A percentile compares a stretch with the other conserved stretches of the same genome.
Evolutionary conservation across 1,140 invertebrate species (phyloP).

Genomic region (Aphelinus atriplicis): DNA sequence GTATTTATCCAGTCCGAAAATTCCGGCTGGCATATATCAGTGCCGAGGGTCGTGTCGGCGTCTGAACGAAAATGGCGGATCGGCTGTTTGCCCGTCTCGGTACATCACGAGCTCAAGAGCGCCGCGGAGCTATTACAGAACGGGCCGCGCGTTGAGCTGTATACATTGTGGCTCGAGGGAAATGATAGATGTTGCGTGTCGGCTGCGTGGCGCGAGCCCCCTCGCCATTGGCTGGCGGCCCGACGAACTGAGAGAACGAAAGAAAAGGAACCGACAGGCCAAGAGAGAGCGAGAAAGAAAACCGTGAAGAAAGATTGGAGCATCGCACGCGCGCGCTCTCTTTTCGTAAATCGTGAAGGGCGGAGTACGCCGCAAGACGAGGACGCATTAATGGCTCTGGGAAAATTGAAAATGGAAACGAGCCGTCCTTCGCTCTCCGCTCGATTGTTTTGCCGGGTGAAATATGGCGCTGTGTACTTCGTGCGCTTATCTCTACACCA

Average conservation of each 20-base stretch:
- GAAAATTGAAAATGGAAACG: conserved; percentile 63
- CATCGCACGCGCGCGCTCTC: conserved; percentile 29
- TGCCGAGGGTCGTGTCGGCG: too few relatives aligned
- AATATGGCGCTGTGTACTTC: conserved; percentile 52
- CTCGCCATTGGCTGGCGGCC: conserved; percentile 30
- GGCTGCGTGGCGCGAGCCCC: not conserved
- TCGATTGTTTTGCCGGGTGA: conserved; percentile 52
- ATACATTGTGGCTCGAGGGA: not conserved
- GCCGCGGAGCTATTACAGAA: too few relatives aligned
- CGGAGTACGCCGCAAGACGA: conserved; percentile 40
- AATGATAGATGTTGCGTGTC: conserved; percentile 37
- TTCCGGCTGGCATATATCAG: too few relatives aligned
- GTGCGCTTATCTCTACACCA: too few relatives aligned
- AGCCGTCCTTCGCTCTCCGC: conserved; percentile 47
- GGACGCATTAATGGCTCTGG: conserved; percentile 62
- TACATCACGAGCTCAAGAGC: too few relatives aligned
- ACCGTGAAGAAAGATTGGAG: conserved; percentile 52
- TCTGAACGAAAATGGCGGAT: conserved; percentile 8
- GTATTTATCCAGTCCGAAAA: too few relatives aligned
- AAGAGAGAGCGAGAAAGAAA: too few relatives aligned
- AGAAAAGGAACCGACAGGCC: conserved; percentile 30
- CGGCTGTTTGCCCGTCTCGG: not conserved
- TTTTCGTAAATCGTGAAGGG: conserved; percentile 42
- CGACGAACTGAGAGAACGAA: conserved; percentile 32
- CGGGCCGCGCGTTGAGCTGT: too few relatives aligned